phyloP scores from a whole-genome alignment of 2,888 invertebrate genomes.

The Nymphalis urticae region DNA sequence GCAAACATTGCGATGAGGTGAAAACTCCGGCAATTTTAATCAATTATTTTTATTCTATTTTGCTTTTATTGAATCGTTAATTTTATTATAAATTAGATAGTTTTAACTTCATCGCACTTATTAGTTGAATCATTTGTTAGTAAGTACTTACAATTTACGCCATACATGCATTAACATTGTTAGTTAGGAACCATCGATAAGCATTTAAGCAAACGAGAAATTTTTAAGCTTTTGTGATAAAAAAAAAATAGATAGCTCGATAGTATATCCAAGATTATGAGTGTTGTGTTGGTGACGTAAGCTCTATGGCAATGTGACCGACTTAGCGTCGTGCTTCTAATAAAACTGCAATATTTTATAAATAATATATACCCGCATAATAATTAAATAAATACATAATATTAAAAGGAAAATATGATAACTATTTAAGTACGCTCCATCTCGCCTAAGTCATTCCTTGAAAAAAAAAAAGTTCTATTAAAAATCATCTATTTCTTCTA shows the following conservation, averaged over 20 bases:
- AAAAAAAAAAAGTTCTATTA: slow-evolving; percentile 52
- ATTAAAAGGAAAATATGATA: slow-evolving; percentile 44
- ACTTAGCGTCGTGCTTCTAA: slow-evolving; percentile 39
- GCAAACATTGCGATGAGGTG: slow-evolving; percentile 9
- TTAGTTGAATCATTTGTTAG: slow-evolving; percentile 10
- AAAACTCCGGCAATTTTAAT: slow-evolving; percentile 1
- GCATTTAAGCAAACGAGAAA: slow-evolving; percentile 48
- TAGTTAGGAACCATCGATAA: slow-evolving; percentile 42
- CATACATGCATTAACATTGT: slow-evolving; percentile 40
- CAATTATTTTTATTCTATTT: not conserved
- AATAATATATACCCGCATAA: slow-evolving; percentile 39
- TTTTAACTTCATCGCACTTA: slow-evolving; percentile 17
- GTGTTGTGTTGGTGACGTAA: slow-evolving; percentile 41
- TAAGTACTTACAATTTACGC: slow-evolving; percentile 38
- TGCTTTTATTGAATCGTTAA: not conserved
- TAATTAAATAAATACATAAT: slow-evolving; percentile 44
- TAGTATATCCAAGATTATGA: slow-evolving; percentile 27
- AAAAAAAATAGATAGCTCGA: slow-evolving; percentile 36
- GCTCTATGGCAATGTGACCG: slow-evolving; percentile 41
- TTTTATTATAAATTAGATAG: not conserved
- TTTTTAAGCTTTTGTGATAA: slow-evolving; percentile 36
- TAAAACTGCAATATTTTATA: slow-evolving; percentile 36
- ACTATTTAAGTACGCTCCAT: slow-evolving; percentile 62
- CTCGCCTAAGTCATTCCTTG: slow-evolving; percentile 73
- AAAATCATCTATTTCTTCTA: slow-evolving; percentile 45